Percentiles rank a stretch among this genome's conserved stretches.
These are phyloP conservation scores for Bradysia coprophila DNA, from an alignment of 1,140 invertebrate genomes.

Conservation along the genomic window DNA sequence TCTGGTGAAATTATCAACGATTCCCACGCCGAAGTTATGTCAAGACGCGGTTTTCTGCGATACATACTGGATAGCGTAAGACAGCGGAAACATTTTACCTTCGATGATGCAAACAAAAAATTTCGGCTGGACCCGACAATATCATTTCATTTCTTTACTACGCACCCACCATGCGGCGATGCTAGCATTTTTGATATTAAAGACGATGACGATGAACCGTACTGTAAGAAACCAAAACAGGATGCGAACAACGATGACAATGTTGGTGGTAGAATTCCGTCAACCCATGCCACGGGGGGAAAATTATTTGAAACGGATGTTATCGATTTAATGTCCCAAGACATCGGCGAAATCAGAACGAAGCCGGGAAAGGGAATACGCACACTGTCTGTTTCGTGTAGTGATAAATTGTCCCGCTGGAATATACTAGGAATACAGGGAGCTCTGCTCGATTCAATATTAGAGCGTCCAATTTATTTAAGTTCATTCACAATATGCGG, in stretches of 20 bases:
- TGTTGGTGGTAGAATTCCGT: background rate
- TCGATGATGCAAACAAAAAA: conserved; percentile 11
- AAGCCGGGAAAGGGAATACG: conserved; percentile 85
- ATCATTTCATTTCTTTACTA: conserved; percentile 71
- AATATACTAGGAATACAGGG: conserved; percentile 68
- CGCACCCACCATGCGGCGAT: conserved; percentile 84
- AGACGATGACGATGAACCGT: conserved; percentile 8
- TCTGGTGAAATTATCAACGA: conserved; percentile 63
- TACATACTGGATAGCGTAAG: conserved; percentile 38
- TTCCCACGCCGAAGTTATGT: conserved; percentile 80
- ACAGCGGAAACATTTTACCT: conserved; percentile 17
- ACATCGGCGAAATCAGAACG: conserved; percentile 52
- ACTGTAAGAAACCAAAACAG: conserved; percentile 18
- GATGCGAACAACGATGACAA: conserved; percentile 5
- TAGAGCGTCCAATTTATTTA: conserved; percentile 49
- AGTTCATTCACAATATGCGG: conserved; percentile 47
- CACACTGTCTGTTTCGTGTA: conserved; percentile 79
- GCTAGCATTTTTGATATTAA: conserved; percentile 65
- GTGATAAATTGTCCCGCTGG: conserved; percentile 86
- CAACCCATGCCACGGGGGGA: conserved; percentile 51
- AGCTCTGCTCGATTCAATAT: conserved; percentile 47
- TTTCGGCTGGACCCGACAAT: conserved; percentile 36
- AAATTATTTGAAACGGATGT: conserved; percentile 47
- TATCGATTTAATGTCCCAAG: conserved; percentile 30
- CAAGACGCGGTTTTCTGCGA: conserved; percentile 58